These are phyloP conservation scores for Clarias magur DNA, from an alignment of 2,113 vertebrate species.

Conservation along the genomic window DNA sequence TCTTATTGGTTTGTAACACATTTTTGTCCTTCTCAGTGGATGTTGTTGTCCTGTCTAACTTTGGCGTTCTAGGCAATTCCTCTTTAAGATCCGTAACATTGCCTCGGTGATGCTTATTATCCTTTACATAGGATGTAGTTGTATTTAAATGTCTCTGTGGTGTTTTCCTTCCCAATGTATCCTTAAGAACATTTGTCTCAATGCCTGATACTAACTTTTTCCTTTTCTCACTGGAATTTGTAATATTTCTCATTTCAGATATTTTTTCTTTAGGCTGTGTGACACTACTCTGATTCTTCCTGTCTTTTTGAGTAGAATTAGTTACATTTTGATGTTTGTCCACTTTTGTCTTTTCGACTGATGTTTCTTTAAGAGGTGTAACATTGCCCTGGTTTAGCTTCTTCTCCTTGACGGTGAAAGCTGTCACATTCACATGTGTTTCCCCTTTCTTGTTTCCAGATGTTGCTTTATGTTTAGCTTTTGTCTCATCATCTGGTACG, in stretches of 20 bases:
- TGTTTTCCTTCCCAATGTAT: constrained; percentile 43
- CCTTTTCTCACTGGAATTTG: background rate
- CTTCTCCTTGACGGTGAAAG: constrained; percentile 52
- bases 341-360: constrained; percentile 2
- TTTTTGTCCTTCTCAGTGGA: background rate
- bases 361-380: background rate
- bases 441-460: background rate
- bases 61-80: constrained; percentile 13
- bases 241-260: background rate
- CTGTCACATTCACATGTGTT: constrained; percentile 40
- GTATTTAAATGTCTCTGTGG: background rate
- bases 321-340: constrained; percentile 14
- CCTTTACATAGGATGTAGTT: background rate
- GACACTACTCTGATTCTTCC: background rate
- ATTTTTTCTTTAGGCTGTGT: background rate
- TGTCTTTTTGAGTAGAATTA: background rate
- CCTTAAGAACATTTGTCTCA: background rate
- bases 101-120: background rate
- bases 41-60: constrained; percentile 49
- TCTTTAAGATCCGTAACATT: background rate
- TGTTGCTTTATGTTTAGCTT: background rate
- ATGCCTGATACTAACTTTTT: background rate
- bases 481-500: background rate
- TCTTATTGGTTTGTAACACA: background rate
- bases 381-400: background rate